Base-by-base conservation (phyloP, 2,888 invertebrate species). In the Dryobota labecula region DNA sequence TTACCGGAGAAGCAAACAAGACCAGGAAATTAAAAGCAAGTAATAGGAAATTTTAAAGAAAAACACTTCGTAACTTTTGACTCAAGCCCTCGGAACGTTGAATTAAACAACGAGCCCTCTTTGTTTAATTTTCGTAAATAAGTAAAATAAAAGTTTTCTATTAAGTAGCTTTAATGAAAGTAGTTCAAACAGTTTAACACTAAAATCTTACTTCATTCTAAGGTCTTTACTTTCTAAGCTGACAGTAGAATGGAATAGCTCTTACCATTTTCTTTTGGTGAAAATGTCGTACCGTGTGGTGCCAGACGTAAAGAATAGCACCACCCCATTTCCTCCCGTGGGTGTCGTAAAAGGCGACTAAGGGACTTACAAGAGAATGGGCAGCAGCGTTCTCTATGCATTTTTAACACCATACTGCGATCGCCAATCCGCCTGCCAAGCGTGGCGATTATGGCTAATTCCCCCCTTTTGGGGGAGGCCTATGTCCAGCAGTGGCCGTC, bases 21-120 rank as follows among this genome's bases (percentile, higher is more conserved):
- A 41, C 27, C 60, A 69, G 78, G 70, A 80, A 80, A 75, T 83
- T 73, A 78, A 78, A 75, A 70, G 71, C 66, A 71, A 79, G 74
- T 73, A 67, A 73, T 65, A 68, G 63, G 64, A 81, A 80, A 78
- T 80, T 76, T 75, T 65, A 71, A 83, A 84, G 83, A 75, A 84
- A 76, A 83, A 82, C 73, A 75, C 47, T 78, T 56, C 20, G 33
- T 58, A 77, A 77, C 80, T 80, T 77, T 47, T n/a, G 30, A n/a
- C 57, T 49, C 13, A 4, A 57, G 27, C 57, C 27, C 67, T 51
- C 53, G 58, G 65, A 58, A 58, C 57, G 70, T 65, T 70, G 64
- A 70, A 66, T 64, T 73, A 38, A 70, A 78, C 57, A 78, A 76
- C 66, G 47, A 66, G 13, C 33, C 33, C 56, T 57, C n/a, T 41